A percentile compares a stretch with the other conserved stretches of the same genome.
Evolutionary conservation across 2,113 vertebrate species (phyloP).

Genomic region (Hydrolagus affinis): DNA sequence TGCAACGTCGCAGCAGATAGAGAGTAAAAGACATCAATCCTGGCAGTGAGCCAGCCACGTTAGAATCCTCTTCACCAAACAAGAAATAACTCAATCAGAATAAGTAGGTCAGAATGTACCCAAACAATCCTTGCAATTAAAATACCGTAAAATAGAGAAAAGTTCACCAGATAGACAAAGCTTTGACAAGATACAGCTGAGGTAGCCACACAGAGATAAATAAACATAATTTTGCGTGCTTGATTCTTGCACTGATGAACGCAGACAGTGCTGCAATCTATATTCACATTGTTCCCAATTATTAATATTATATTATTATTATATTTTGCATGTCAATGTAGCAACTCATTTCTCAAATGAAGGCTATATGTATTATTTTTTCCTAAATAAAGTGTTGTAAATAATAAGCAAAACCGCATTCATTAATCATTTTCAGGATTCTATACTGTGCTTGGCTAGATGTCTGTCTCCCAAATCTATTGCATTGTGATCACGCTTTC

Average conservation of each 20-base stretch:
- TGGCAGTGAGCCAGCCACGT: not conserved
- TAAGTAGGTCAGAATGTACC: slow-evolving; percentile 2
- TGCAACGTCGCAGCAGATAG: not conserved
- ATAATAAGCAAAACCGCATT: not conserved
- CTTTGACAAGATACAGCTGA: not conserved
- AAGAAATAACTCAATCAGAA: not conserved
- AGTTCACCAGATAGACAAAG: too few relatives aligned
- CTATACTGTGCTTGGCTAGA: not conserved
- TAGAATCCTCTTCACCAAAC: not conserved
- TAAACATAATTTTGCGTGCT: not conserved
- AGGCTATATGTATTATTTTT: not conserved
- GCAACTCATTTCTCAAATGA: not conserved
- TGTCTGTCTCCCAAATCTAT: not conserved
- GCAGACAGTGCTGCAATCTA: too few relatives aligned
- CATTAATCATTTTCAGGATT: not conserved
- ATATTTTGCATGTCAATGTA: not conserved
- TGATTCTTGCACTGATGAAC: too few relatives aligned
- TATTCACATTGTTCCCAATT: too few relatives aligned
- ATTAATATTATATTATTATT: too few relatives aligned
- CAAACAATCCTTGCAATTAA: not conserved
- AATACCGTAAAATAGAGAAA: not conserved
- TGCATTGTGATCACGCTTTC: not conserved
- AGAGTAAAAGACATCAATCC: not conserved
- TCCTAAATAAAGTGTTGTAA: not conserved
- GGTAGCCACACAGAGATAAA: not conserved